Base-by-base conservation (phyloP, 2,113 vertebrate species). In the Erythrocercus mccallii region DNA sequence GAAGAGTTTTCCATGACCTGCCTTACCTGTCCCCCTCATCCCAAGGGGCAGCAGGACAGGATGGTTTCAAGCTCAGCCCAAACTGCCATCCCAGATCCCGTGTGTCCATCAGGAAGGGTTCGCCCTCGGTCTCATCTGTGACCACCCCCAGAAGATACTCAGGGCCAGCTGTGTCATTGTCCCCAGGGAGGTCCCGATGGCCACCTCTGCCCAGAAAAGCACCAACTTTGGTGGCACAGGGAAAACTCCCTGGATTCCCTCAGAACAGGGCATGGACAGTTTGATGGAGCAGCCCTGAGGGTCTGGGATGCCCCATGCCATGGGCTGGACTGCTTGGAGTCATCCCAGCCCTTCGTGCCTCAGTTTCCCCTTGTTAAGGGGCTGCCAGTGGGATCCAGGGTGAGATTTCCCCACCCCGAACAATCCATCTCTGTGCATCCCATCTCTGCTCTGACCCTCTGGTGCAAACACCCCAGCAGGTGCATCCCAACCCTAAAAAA, bases 251-350 rank as follows among this genome's bases (percentile, higher is more conserved):
- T 69, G 33, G 38, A 25, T 64, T 68, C 38, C 27, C 21, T 81
- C 0, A 0, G 13, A 1, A 4, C 1, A 3, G 25, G n/a, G 33
- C 15, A 54, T 24, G 16, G 28, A 16, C 1, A 1, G 15, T 48
- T 40, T 42, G 58, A 30, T 47, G 88, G 72, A 88, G 50, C 45
- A 85, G 83, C 74, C 14, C 40, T 42, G 40, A 42, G 40, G 40
- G 40, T 45, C 40, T 87, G 73, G 56, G 42, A 9, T 81, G 25
- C 33, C 79, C 37, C 54, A 22, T 3, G 2, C 37, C 1, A 2
- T 23, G 42, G 42, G 23, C 14, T 62, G 64, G 60, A 21, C 48
- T 53, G 3, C 45, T 4, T 31, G 45, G 66, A 61, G 8, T 40
- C 64, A 61, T 48, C 40, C 48, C 58, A 82, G 58, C 58, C 37